phyloP scores from a whole-genome alignment of 2,888 invertebrate species.

The Diadegma fenestrale region DNA sequence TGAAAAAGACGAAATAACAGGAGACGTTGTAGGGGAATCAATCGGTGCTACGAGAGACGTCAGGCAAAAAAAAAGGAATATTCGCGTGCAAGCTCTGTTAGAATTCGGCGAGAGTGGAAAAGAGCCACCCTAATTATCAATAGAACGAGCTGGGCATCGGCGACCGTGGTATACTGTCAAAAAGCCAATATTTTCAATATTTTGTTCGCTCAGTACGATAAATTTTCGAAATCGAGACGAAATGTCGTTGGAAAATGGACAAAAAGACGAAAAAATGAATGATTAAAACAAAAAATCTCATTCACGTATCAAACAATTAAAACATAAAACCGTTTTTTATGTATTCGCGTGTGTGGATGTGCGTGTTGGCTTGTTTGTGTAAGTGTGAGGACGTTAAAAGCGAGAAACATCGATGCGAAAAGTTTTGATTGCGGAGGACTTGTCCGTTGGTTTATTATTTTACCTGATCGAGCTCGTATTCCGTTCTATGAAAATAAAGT shows the following conservation, averaged over 20 bases:
- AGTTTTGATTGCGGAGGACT: constrained; percentile 35
- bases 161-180: constrained; percentile 37
- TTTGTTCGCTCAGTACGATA: constrained; percentile 11
- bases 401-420: constrained; percentile 51
- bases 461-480: constrained; percentile 61
- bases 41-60: constrained; percentile 61
- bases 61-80: constrained; percentile 44
- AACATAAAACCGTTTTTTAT: constrained; percentile 51
- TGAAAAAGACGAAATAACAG: constrained; percentile 12
- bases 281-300: constrained; percentile 26
- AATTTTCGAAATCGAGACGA: constrained; percentile 27
- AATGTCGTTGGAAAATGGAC: background rate
- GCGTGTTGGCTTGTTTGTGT: background rate
- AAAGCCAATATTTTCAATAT: constrained; percentile 21
- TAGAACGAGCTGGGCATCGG: constrained; percentile 39
- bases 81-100: constrained; percentile 63
- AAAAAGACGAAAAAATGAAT: constrained; percentile 18
- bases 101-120: constrained; percentile 48
- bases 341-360: constrained; percentile 6
- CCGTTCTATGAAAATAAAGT: constrained; percentile 56
- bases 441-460: constrained; percentile 49
- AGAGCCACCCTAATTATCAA: constrained; percentile 56
- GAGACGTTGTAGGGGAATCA: constrained; percentile 56
- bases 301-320: constrained; percentile 35
- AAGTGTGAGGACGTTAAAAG: constrained; percentile 30